phyloP scores from a whole-genome alignment of 2,888 invertebrate species.

The Stramonita haemastoma region DNA sequence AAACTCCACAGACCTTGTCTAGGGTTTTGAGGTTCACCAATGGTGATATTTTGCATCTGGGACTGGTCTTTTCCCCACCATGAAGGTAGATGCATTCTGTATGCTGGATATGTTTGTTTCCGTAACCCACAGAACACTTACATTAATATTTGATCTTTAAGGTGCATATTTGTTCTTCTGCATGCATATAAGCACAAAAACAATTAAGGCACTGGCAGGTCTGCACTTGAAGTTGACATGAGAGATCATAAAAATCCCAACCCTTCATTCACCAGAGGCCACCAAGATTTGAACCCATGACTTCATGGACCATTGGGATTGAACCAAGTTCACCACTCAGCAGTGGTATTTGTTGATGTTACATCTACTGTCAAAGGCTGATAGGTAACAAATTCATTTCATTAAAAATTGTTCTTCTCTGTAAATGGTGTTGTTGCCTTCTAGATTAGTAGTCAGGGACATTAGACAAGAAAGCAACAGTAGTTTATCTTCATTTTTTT shows the following conservation, averaged over 20 bases:
- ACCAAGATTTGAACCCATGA: neutral
- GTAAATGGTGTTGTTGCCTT: too few relatives aligned
- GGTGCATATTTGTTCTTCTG: neutral
- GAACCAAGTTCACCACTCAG: neutral
- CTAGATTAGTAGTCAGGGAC: too few relatives aligned
- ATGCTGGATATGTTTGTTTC: neutral
- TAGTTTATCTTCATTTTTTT: too few relatives aligned
- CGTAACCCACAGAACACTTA: neutral
- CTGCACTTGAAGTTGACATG: neutral
- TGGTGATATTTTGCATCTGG: too few relatives aligned
- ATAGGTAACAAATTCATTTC: too few relatives aligned
- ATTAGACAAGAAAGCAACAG: too few relatives aligned
- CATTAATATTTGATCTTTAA: neutral
- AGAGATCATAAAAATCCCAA: neutral
- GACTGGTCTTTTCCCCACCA: too few relatives aligned
- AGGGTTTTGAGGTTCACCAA: too few relatives aligned
- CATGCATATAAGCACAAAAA: neutral
- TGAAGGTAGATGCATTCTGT: neutral
- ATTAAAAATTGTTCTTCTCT: too few relatives aligned
- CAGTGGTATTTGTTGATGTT: too few relatives aligned
- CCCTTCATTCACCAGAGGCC: neutral
- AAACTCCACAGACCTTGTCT: too few relatives aligned
- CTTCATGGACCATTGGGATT: neutral
- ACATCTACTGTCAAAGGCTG: too few relatives aligned
- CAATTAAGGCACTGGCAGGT: neutral